A percentile compares a stretch with the other conserved stretches of the same genome.
phyloP scores from a whole-genome alignment of 2,113 vertebrate species.

The Raja brachyura region DNA sequence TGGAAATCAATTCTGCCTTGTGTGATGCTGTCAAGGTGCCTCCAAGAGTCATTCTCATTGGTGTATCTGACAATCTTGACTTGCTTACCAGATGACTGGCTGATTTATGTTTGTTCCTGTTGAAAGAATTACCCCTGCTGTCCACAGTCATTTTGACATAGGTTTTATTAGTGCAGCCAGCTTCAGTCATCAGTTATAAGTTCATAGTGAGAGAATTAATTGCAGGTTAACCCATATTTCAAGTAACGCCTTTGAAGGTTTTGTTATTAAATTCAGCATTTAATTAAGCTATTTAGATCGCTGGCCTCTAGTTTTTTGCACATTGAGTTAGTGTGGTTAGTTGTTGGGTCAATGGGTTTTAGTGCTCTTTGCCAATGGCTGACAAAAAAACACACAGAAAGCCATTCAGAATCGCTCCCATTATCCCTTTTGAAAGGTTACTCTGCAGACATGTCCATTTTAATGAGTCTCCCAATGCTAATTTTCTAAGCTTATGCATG shows the following conservation, averaged over 20 bases:
- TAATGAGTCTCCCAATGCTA: not conserved
- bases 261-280: not conserved
- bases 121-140: not conserved
- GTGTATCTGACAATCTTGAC: not conserved
- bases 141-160: not conserved
- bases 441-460: not conserved
- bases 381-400: not conserved
- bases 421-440: not conserved
- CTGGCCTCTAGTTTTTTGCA: not conserved
- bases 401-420: not conserved
- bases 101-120: conserved; percentile 23
- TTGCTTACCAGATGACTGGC: not conserved
- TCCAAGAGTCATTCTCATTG: not conserved
- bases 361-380: not conserved
- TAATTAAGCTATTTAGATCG: not conserved
- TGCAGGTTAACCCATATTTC: not conserved
- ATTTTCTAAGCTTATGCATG: not conserved
- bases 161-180: not conserved
- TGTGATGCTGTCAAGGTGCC: not conserved
- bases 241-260: not conserved
- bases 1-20: not conserved
- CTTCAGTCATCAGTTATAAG: not conserved
- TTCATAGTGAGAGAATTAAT: conserved; percentile 12
- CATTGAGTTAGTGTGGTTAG: not conserved
- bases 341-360: not conserved